Evolutionary conservation across 2,888 invertebrate species (phyloP).

Genomic region (Parnassius mnemosyne): DNA sequence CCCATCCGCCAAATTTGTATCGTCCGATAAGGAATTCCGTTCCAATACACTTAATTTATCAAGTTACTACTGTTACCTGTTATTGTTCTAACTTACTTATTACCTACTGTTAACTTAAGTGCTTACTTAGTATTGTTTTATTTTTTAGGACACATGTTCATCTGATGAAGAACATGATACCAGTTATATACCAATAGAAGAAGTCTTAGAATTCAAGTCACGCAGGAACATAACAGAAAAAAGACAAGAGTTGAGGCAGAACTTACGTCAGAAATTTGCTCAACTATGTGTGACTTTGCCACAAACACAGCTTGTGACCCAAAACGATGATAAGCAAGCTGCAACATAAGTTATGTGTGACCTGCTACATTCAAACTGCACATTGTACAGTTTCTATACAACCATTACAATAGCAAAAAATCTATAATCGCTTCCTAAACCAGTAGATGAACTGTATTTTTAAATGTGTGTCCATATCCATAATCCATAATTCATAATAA

Average conservation of each 20-base stretch:
- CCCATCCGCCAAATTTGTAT: too few relatives aligned
- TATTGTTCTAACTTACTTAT: too few relatives aligned
- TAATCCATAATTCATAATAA: conserved; percentile 20
- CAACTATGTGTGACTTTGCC: conserved; percentile 85
- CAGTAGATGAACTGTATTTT: conserved; percentile 25
- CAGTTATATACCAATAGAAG: conserved; percentile 93
- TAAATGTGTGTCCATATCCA: conserved; percentile 24
- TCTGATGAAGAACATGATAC: conserved; percentile 88
- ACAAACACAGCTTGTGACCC: conserved; percentile 36
- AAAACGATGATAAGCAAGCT: conserved; percentile 46
- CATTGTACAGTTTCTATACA: conserved; percentile 29
- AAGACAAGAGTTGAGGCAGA: conserved; percentile 90
- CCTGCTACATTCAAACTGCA: conserved; percentile 42
- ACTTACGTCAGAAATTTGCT: conserved; percentile 90
- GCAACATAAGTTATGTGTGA: conserved; percentile 41
- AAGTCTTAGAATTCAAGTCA: conserved; percentile 92
- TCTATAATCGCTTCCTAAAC: conserved; percentile 26
- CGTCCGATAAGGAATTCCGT: too few relatives aligned
- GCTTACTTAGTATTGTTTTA: background rate
- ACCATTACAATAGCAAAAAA: conserved; percentile 27
- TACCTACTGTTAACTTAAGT: too few relatives aligned
- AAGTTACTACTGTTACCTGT: too few relatives aligned
- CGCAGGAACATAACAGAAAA: conserved; percentile 89
- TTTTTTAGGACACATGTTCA: conserved; percentile 86
- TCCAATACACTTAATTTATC: too few relatives aligned